phyloP scores from a whole-genome alignment of 2,113 vertebrate species.

The Laticauda laticaudata region DNA sequence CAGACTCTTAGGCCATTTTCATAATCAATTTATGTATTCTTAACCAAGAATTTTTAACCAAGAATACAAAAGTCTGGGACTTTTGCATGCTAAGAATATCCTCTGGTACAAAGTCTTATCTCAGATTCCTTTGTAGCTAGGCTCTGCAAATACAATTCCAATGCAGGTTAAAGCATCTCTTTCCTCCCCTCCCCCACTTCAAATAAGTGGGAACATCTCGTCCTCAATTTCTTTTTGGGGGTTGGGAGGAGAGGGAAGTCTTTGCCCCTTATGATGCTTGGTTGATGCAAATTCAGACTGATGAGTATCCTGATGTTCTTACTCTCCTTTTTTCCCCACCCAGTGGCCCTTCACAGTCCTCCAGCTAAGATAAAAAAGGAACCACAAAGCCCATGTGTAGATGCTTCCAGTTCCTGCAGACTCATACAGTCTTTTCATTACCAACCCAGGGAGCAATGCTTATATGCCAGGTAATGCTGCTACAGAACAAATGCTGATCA shows the following conservation, averaged over 20 bases:
- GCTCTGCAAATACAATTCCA: not conserved
- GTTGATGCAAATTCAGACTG: not conserved
- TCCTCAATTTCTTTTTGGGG: not conserved
- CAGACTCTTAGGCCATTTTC: not conserved
- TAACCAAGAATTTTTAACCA: not conserved
- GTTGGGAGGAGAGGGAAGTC: not conserved
- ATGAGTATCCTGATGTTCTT: not conserved
- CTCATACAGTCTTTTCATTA: conserved; percentile 82
- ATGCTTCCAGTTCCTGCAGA: conserved; percentile 85
- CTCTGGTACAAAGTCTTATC: not conserved
- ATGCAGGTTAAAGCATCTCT: not conserved
- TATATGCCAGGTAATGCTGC: conserved; percentile 86
- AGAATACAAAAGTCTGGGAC: not conserved
- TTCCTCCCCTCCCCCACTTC: not conserved
- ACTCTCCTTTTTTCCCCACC: not conserved
- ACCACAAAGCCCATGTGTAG: conserved; percentile 84
- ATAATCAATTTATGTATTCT: not conserved
- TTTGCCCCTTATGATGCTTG: not conserved
- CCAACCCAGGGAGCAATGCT: conserved; percentile 89
- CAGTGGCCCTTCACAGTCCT: conserved; percentile 96
- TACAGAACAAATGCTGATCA: not conserved
- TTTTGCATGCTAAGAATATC: not conserved
- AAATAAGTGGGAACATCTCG: not conserved
- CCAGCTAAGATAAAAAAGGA: conserved; percentile 95
- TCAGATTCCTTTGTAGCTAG: not conserved